phyloP scores from a whole-genome alignment of 1,140 invertebrate genomes.

The Drosophila burlai region DNA sequence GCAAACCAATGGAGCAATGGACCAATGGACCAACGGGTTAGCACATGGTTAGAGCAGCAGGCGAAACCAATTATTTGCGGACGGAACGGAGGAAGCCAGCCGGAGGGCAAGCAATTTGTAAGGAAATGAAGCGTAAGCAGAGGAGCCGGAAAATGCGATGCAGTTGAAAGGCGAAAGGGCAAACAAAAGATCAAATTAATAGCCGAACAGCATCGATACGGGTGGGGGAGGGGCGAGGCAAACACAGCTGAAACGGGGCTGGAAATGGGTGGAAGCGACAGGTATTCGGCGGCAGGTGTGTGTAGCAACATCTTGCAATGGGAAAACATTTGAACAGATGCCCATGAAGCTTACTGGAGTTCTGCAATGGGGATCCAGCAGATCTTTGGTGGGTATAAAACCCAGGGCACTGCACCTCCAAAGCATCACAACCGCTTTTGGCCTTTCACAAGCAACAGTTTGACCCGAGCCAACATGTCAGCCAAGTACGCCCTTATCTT shows the following conservation, averaged over 20 bases:
- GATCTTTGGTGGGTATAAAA: slow-evolving; percentile 54
- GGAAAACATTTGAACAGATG: slow-evolving; percentile 73
- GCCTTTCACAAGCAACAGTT: slow-evolving; percentile 59
- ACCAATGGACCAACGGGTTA: slow-evolving; percentile 24
- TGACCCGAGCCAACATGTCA: slow-evolving; percentile 46
- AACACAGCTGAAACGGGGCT: slow-evolving; percentile 58
- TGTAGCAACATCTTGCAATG: slow-evolving; percentile 44
- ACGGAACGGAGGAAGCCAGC: slow-evolving; percentile 34
- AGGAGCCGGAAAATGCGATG: slow-evolving; percentile 36
- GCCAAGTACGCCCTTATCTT: slow-evolving; percentile 64
- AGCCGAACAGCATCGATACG: slow-evolving; percentile 46
- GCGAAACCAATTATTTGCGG: slow-evolving; percentile 70
- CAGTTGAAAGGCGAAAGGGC: slow-evolving; percentile 45
- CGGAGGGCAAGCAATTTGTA: slow-evolving; percentile 54
- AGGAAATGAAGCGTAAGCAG: slow-evolving; percentile 53
- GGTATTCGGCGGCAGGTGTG: not conserved
- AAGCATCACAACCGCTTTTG: slow-evolving; percentile 72
- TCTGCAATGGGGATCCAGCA: not conserved
- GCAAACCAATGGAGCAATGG: not conserved
- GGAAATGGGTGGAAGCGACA: not conserved
- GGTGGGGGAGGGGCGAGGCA: slow-evolving; percentile 26
- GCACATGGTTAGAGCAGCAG: slow-evolving; percentile 12
- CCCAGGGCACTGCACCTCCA: slow-evolving; percentile 8
- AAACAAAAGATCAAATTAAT: slow-evolving; percentile 83
- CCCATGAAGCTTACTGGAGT: not conserved